These are phyloP conservation scores for Tanytarsus gracilentus DNA, from an alignment of 2,888 invertebrate species.

Conservation along the genomic window DNA sequence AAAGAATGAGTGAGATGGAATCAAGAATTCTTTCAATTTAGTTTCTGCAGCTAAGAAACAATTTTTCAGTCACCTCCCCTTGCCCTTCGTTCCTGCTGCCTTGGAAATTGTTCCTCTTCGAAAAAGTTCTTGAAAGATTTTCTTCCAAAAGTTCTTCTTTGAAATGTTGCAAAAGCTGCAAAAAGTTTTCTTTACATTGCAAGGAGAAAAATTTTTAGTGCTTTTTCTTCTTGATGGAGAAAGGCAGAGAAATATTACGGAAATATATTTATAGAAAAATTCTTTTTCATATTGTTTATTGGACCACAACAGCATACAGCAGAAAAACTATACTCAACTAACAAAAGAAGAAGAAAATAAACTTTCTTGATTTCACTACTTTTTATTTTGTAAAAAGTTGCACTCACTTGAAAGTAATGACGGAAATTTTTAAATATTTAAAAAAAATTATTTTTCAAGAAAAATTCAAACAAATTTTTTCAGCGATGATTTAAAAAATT, in stretches of 20 bases:
- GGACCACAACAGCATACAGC: constrained; percentile 1
- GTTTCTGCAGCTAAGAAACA: background rate
- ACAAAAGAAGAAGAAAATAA: background rate
- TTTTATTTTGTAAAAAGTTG: background rate
- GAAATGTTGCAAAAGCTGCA: background rate
- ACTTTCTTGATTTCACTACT: constrained; percentile 1
- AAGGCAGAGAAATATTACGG: background rate
- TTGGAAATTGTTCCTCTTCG: no score
- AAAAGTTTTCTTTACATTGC: background rate
- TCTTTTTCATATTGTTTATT: constrained; percentile 5
- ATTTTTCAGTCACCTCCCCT: no score
- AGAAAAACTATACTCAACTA: no score
- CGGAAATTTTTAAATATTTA: no score
- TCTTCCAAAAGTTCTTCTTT: background rate
- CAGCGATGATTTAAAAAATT: no score
- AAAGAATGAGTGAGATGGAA: background rate
- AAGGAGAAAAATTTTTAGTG: background rate
- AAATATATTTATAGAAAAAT: background rate
- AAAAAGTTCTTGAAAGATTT: constrained; percentile 14
- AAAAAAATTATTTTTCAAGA: no score
- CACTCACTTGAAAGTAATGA: no score
- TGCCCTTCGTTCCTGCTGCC: no score
- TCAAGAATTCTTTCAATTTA: background rate
- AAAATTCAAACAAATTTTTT: no score
- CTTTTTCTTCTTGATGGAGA: background rate